Evolutionary conservation across 2,113 vertebrate species (phyloP).

Genomic region (Prionailurus bengalensis): DNA sequence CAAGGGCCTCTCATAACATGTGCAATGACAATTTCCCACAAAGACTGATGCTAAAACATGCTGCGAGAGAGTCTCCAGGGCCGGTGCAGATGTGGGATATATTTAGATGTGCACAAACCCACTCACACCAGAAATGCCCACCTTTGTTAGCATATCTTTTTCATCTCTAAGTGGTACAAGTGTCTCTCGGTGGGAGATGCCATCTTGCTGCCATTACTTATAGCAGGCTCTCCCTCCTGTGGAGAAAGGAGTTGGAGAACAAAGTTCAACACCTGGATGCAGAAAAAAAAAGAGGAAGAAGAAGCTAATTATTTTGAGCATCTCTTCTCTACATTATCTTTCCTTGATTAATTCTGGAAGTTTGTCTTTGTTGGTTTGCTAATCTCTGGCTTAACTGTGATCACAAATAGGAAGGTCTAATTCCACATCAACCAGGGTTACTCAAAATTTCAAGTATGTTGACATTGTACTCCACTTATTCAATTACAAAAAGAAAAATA

Average conservation of each 20-base stretch:
- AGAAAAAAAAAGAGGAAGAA: background rate
- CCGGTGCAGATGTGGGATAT: constrained; percentile 63
- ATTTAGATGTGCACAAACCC: constrained; percentile 22
- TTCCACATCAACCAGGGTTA: background rate
- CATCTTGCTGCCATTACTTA: constrained; percentile 38
- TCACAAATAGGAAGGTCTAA: constrained; percentile 5
- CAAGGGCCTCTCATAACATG: background rate
- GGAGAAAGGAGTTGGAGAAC: constrained; percentile 42
- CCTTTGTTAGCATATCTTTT: background rate
- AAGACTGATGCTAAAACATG: background rate
- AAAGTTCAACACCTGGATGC: constrained; percentile 72
- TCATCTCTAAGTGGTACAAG: constrained; percentile 50
- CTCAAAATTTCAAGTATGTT: background rate
- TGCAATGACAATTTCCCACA: background rate
- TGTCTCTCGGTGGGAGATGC: constrained; percentile 60
- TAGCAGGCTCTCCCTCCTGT: constrained; percentile 8
- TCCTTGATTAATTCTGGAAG: background rate
- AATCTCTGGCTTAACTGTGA: constrained; percentile 21
- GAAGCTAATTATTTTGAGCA: constrained; percentile 42
- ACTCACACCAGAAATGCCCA: background rate
- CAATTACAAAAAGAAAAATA: background rate
- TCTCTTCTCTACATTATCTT: constrained; percentile 5
- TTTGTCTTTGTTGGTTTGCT: background rate
- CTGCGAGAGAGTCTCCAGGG: background rate
- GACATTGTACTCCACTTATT: background rate